These are phyloP conservation scores for Eustalomyia histrio DNA, from an alignment of 2,888 invertebrate genomes.

Conservation along the genomic window DNA sequence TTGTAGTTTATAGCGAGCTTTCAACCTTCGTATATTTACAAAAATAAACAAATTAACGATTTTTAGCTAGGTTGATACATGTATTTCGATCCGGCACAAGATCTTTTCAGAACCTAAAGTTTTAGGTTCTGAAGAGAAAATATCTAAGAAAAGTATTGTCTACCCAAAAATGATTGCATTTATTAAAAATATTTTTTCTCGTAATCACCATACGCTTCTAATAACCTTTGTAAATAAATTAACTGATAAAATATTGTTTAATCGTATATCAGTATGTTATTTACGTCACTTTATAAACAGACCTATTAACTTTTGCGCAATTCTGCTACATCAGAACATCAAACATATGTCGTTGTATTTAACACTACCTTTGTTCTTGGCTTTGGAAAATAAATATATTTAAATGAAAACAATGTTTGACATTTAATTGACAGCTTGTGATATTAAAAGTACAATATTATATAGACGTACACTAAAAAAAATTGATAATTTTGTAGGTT, in stretches of 20 bases:
- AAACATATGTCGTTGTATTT: slow-evolving; percentile 2
- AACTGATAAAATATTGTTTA: slow-evolving; percentile 3
- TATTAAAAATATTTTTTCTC: too few relatives aligned
- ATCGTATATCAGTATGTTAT: not conserved
- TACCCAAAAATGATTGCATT: too few relatives aligned
- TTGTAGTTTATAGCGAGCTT: too few relatives aligned
- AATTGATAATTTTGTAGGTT: too few relatives aligned
- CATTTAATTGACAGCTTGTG: slow-evolving; percentile 19
- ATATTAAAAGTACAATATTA: not conserved
- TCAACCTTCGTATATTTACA: too few relatives aligned
- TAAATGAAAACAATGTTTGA: not conserved
- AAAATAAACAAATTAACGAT: too few relatives aligned
- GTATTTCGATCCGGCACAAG: too few relatives aligned
- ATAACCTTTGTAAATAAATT: not conserved
- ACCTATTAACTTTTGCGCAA: slow-evolving; percentile 5
- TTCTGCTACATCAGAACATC: not conserved
- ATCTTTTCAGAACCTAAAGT: too few relatives aligned
- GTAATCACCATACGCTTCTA: not conserved
- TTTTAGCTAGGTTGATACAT: too few relatives aligned
- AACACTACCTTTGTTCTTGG: slow-evolving; percentile 4
- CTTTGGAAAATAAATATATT: not conserved
- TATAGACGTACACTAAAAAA: not conserved
- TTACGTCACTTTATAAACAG: slow-evolving; percentile 19
- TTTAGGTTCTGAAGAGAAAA: too few relatives aligned
- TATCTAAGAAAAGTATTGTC: too few relatives aligned